Conservation (phyloP, 2,113 vertebrate species). For the Cephalopterus ornatus region DNA sequence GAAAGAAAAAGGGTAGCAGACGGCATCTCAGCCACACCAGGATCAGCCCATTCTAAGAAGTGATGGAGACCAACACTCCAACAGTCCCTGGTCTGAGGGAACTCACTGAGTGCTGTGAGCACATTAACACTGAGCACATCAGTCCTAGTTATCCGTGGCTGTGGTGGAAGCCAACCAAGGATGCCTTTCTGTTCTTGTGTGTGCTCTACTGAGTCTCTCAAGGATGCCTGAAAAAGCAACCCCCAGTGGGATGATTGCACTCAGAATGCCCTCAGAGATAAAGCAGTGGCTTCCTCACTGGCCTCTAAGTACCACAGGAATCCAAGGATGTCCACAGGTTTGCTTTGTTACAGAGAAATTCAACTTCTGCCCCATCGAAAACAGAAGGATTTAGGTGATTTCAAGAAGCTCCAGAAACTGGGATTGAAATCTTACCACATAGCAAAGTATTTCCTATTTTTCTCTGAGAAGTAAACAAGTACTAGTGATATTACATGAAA, state of each 20-base stretch:
- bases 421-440: not conserved
- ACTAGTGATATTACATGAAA: not conserved
- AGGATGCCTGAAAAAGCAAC: not conserved
- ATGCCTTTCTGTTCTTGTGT: accelerated
- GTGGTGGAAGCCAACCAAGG: not conserved
- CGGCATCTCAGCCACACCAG: not conserved
- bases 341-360: not conserved
- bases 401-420: not conserved
- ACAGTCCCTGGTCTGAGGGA: not conserved
- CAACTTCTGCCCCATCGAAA: not conserved
- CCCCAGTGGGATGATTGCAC: not conserved
- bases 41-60: not conserved
- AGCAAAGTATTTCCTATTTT: not conserved
- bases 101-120: not conserved
- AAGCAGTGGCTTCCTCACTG: not conserved
- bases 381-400: not conserved
- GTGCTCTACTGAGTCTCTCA: not conserved
- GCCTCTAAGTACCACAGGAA: not conserved
- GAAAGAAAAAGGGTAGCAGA: not conserved
- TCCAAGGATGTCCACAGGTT: not conserved
- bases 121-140: not conserved
- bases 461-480: not conserved
- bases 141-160: not conserved
- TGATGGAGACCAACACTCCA: not conserved
- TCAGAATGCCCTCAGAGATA: not conserved